These are phyloP conservation scores for Trachythela sp. DNA, from an alignment of 64 coral and sea anemone species.

Conservation along the genomic window DNA sequence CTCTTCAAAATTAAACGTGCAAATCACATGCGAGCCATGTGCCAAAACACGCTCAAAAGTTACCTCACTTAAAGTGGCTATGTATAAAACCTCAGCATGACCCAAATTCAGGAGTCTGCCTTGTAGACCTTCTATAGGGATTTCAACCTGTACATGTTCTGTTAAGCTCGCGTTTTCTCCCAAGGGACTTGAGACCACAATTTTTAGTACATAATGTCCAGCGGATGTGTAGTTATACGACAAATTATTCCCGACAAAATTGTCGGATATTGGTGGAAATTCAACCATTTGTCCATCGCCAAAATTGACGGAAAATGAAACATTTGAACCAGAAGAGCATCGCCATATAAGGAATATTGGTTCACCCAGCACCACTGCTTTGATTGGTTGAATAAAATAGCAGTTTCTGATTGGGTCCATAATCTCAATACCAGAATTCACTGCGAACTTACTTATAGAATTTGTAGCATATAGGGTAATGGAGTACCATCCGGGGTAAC, in stretches of 20 bases:
- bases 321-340: neutral
- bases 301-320: neutral
- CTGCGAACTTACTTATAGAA: neutral
- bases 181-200: neutral
- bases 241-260: neutral
- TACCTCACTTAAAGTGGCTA: neutral
- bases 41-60: neutral
- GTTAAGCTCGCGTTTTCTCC: neutral
- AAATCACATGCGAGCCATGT: neutral
- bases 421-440: neutral
- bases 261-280: neutral
- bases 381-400: neutral
- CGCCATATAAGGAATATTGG: neutral
- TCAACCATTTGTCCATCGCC: neutral
- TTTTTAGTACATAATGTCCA: neutral
- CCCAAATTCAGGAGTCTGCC: neutral
- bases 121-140: neutral
- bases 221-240: neutral
- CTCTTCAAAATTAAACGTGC: neutral
- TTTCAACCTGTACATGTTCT: neutral
- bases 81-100: neutral
- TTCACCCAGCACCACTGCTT: neutral
- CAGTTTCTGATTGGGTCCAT: neutral
- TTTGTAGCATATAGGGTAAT: neutral
- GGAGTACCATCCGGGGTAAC: neutral